These are phyloP conservation scores for Dryadula phaetusa DNA, from an alignment of 2,888 invertebrate genomes.

Conservation along the genomic window DNA sequence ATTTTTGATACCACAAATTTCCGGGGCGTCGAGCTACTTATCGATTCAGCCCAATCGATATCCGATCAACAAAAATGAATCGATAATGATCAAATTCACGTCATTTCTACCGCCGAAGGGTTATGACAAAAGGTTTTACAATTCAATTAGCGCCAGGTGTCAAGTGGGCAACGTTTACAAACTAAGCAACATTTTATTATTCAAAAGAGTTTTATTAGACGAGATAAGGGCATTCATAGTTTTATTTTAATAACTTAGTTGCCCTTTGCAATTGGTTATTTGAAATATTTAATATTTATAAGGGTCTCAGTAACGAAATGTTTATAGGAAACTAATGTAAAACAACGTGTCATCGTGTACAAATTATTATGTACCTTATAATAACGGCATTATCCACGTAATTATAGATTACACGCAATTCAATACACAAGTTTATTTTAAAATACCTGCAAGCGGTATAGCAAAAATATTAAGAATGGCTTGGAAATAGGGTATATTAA, in stretches of 20 bases:
- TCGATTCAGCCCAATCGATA: constrained; percentile 55
- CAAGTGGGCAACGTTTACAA: constrained; percentile 67
- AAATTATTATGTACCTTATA: constrained; percentile 41
- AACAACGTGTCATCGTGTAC: constrained; percentile 43
- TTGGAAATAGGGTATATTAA: constrained; percentile 31
- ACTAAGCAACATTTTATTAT: constrained; percentile 65
- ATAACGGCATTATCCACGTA: constrained; percentile 39
- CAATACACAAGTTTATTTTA: constrained; percentile 30
- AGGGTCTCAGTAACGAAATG: constrained; percentile 49
- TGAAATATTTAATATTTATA: constrained; percentile 48
- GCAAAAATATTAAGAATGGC: constrained; percentile 27
- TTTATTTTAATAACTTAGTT: constrained; percentile 55
- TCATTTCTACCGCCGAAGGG: constrained; percentile 77
- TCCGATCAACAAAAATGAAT: constrained; percentile 67
- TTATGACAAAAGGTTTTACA: constrained; percentile 80
- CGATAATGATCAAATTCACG: constrained; percentile 77
- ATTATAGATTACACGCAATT: constrained; percentile 44
- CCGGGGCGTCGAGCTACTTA: constrained; percentile 28
- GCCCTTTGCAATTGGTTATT: constrained; percentile 50
- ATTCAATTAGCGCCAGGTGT: constrained; percentile 83
- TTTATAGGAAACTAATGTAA: constrained; percentile 48
- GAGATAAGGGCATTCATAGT: constrained; percentile 66
- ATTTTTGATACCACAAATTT: constrained; percentile 7
- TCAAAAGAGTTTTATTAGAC: constrained; percentile 63
- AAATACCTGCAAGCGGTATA: constrained; percentile 23